Evolutionary conservation across 64 coral and sea anemone species (phyloP), one percentile per base, ranked within the genome.

Genomic region (Porites lutea): DNA sequence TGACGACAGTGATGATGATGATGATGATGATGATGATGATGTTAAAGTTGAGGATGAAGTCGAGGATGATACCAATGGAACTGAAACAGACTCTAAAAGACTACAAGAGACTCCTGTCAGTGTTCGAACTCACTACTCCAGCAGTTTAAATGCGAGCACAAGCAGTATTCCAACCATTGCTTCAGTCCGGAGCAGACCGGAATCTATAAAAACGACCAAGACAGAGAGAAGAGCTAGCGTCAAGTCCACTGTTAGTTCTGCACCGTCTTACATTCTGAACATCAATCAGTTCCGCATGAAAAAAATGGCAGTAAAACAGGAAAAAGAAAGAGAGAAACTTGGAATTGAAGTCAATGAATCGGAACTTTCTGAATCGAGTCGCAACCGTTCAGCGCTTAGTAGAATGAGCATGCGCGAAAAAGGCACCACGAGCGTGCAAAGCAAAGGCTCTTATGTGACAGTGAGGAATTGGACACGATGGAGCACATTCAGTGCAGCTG

Each of bases 111-210:
- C 78, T 90, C 61, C 63, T 57, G 47, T 52, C 16, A 79, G 63
- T 13, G 19, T 78, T 20, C 43, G 65, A 69, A 80, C 78, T 51
- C 89, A 79, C 19, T 79, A 82, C 48, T 53, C 87, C 3, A 90
- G 89, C 65, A 90, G 89, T 90, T 20, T 90, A 49, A 82, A 80
- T 37, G 77, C 46, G n/a, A 81, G 86, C 45, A 16, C 81, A 4
- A 94, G 92, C n/a, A 94, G 86, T 19, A 94, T 94, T 9, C 86
- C 86, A 4, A 94, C 92, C 18, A 48, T 83, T 69, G 74, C 87
- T 64, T 94, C 86, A 45, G 85, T 57, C 15, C 68, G 13, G 49
- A 90, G 75, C 78, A 44, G 13, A 1, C 37, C 74, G 12, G 76
- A 90, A 20, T 57, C 77, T 21, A 81, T 27, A 81, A 71, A 21